Evolutionary conservation across 2,888 invertebrate genomes (phyloP), one percentile per base, ranked within the genome.

Genomic region (Andrena bucephala): DNA sequence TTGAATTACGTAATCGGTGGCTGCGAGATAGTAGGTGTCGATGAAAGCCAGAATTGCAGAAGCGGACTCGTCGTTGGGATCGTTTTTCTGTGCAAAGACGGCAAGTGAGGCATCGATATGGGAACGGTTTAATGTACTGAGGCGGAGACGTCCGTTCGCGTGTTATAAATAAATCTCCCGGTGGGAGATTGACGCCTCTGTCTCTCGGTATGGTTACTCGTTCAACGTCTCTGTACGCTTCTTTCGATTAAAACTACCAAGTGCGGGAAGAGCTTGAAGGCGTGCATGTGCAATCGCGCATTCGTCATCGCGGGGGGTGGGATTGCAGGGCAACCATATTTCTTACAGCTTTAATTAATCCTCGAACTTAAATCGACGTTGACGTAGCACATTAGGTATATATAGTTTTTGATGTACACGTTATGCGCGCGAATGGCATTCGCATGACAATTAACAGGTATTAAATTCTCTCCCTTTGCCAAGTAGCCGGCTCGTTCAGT

Each of bases 381-480:
- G 10, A 59, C 20, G 36, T 13, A 52, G 13, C 29, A 10, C 50
- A 27, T 50, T 50, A 29, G 3, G 36, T 63, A 62, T 36, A 29
- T 42, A 24, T 57, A 27, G 24, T 7, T 31, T 2, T 57, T 62
- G 71, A 82, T 74, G 68, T 72, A 66, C 69, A 62, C 65, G 72
- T 73, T 70, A 85, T 57, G 65, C 66, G 50, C 66, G 57, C 65
- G 75, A 59, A 83, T 85, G 65, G 68, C 74, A 20, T 68, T 85
- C 87, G 80, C 77, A 60, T 79, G 83, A 87, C 79, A 83, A 85
- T 87, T 87, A 87, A 87, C 87, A 87, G 83, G 87, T 85, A 87
- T 76, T 87, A 83, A 85, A 87, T 78, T 81, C 83, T 60, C 71
- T 60, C 42, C 75, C 60, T 66, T 73, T 84, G 87, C 88, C 88